A percentile compares a stretch with the other conserved stretches of the same genome.
Conservation (phyloP, 2,113 vertebrate genomes). For the Percopsis transmontana region DNA sequence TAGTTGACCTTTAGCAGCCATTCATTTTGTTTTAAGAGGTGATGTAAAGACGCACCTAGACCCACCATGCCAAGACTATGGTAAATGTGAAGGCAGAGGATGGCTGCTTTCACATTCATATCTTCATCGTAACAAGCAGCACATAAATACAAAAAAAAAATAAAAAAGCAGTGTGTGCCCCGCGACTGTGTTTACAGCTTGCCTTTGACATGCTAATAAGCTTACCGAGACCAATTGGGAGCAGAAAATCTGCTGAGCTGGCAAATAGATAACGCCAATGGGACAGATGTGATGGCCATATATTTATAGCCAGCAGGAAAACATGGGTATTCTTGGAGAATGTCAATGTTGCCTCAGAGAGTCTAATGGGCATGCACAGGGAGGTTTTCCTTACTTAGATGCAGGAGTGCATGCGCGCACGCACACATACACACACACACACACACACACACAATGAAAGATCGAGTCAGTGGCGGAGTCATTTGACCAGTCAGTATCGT, state of each 20-base stretch:
- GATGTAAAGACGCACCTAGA: constrained; percentile 7
- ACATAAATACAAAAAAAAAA: constrained; percentile 3
- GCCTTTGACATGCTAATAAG: constrained; percentile 35
- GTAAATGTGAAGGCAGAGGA: constrained; percentile 2
- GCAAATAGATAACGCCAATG: constrained; percentile 28
- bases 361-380: no score
- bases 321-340: constrained; percentile 28
- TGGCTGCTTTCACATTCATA: background rate
- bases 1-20: background rate
- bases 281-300: constrained; percentile 33
- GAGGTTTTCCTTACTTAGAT: constrained; percentile 2
- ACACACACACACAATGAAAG: constrained; percentile 44
- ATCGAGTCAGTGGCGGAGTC: constrained; percentile 47
- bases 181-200: constrained; percentile 3
- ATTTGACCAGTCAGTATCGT: constrained; percentile 36
- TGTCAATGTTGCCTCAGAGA: constrained; percentile 21
- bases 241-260: constrained; percentile 27
- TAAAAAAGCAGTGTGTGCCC: constrained; percentile 17
- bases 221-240: constrained; percentile 27
- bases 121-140: background rate
- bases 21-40: background rate
- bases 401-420: background rate
- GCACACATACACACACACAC: constrained; percentile 5
- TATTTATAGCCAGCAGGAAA: constrained; percentile 23
- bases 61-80: constrained; percentile 1